Conservation (phyloP, 2,113 vertebrate genomes). For the Nerophis ophidion region DNA sequence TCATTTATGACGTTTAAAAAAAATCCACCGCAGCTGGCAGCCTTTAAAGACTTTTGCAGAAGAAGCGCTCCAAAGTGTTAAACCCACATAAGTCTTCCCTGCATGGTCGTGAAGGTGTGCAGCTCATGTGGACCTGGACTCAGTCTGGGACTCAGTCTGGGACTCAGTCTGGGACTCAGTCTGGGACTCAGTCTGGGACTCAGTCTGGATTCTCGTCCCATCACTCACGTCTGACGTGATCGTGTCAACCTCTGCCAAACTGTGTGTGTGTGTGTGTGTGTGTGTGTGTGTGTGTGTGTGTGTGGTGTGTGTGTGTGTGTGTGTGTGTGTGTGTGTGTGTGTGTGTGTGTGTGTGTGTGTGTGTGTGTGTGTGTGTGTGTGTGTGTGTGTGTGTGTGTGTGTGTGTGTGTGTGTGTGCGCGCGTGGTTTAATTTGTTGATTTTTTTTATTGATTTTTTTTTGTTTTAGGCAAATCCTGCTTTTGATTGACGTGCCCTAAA, state of each 20-base stretch:
- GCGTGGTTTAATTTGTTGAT: conserved; percentile 41
- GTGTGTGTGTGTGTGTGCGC: conserved; percentile 5
- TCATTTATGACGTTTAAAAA: background rate
- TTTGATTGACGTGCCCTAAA: conserved; percentile 56
- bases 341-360: conserved; percentile 12
- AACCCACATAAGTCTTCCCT: conserved; percentile 50
- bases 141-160: no score
- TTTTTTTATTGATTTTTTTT: conserved; percentile 42
- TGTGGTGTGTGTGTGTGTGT: conserved; percentile 11
- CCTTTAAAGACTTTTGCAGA: conserved; percentile 31
- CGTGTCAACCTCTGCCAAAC: conserved; percentile 64
- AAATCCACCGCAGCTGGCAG: conserved; percentile 15
- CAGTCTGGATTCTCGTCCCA: conserved; percentile 39
- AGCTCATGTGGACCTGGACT: conserved; percentile 54
- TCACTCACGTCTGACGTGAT: conserved; percentile 55
- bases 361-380: background rate
- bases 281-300: background rate
- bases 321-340: conserved; percentile 1
- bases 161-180: no score
- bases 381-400: conserved; percentile 12
- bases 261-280: conserved; percentile 11
- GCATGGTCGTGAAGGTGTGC: conserved; percentile 54
- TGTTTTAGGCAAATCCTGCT: conserved; percentile 33
- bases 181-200: no score
- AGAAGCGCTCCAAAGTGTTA: conserved; percentile 37